Evolutionary conservation across 2,797 vertebrate species (phyloP).

Genomic region (Taenioides sp.): DNA sequence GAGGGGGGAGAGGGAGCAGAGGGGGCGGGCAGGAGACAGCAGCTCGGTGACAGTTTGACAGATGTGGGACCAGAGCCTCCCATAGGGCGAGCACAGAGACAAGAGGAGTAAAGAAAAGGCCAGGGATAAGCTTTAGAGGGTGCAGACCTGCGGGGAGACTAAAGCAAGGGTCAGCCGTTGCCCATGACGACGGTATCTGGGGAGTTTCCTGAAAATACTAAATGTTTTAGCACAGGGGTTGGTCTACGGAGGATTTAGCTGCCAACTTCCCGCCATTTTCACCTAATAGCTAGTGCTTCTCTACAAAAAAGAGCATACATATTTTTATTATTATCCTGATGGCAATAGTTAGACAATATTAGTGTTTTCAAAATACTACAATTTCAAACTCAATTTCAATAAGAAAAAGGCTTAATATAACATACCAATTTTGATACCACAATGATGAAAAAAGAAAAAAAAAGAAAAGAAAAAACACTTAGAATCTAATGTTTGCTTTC

Average conservation of each 20-base stretch:
- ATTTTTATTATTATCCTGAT: too few species aligned
- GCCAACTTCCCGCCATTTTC: conserved; percentile 21
- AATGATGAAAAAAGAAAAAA: too few species aligned
- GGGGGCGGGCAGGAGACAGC: conserved; percentile 30
- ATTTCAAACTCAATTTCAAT: too few species aligned
- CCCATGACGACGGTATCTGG: conserved; percentile 66
- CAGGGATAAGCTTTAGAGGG: conserved; percentile 55
- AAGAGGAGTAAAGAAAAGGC: conserved; percentile 54
- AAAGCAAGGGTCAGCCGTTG: conserved; percentile 63
- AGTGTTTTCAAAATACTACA: too few species aligned
- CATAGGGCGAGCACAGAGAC: conserved; percentile 40
- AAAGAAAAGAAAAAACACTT: too few species aligned
- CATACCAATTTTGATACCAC: too few species aligned
- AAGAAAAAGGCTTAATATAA: too few species aligned
- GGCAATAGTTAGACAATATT: too few species aligned
- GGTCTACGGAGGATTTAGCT: conserved; percentile 41
- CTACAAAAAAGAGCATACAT: too few species aligned
- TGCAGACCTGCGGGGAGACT: conserved; percentile 48
- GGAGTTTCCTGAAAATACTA: conserved; percentile 56
- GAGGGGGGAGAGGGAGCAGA: conserved; percentile 31
- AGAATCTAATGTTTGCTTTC: too few species aligned
- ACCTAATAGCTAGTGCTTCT: background rate
- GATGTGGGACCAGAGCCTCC: conserved; percentile 67
- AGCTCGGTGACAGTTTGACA: conserved; percentile 73
- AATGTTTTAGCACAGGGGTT: conserved; percentile 61